phyloP scores from a whole-genome alignment of 2,797 vertebrate genomes.

The Rallus crepitans region DNA sequence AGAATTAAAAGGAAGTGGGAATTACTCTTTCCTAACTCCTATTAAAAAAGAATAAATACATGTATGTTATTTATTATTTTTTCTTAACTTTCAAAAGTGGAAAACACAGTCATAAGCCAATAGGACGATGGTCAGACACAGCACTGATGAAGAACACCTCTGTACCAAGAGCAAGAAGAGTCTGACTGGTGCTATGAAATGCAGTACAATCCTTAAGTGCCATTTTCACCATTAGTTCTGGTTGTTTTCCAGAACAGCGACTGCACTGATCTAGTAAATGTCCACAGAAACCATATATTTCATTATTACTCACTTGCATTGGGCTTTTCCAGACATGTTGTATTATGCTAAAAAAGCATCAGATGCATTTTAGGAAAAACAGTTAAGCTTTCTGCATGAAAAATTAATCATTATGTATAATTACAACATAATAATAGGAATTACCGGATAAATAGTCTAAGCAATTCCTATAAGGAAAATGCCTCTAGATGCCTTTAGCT shows the following conservation, averaged over 20 bases:
- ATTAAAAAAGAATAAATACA: neutral
- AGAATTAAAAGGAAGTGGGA: neutral
- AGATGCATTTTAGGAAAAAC: neutral
- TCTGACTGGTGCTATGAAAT: neutral
- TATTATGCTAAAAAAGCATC: neutral
- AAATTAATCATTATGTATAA: slow-evolving; percentile 37
- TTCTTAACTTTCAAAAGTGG: neutral
- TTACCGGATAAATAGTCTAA: neutral
- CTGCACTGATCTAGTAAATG: neutral
- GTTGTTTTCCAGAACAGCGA: neutral
- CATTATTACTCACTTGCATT: neutral
- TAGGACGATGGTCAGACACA: neutral
- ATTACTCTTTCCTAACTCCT: neutral
- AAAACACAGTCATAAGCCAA: neutral
- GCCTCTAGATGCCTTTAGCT: slow-evolving; percentile 23
- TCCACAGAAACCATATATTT: neutral
- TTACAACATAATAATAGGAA: slow-evolving; percentile 28
- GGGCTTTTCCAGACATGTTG: neutral
- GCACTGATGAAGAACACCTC: neutral
- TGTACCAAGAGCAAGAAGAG: neutral
- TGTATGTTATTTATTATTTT: neutral
- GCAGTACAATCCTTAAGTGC: neutral
- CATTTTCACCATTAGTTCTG: neutral
- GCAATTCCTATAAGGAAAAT: slow-evolving; percentile 16
- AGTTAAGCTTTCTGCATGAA: slow-evolving; percentile 1